phyloP scores from a whole-genome alignment of 2,797 vertebrate species.

The Centropyge bicolor region DNA sequence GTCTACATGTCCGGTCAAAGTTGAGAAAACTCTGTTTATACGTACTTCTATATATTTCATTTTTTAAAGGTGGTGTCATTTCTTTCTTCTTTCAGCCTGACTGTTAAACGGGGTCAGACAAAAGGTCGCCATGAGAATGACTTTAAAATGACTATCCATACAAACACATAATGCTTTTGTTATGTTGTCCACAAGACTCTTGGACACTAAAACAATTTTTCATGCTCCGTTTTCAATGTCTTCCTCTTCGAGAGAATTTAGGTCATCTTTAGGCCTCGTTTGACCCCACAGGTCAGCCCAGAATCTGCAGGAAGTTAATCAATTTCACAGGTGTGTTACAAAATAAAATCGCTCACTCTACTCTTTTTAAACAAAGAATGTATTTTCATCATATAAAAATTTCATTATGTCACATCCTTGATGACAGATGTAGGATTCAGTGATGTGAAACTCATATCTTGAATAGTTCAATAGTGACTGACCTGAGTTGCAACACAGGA shows the following conservation, averaged over 20 bases:
- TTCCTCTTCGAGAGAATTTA: neutral
- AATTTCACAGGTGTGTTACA: neutral
- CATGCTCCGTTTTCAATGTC: conserved; percentile 11
- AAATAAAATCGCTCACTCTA: neutral
- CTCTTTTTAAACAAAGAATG: neutral
- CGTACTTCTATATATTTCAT: neutral
- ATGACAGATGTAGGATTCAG: neutral
- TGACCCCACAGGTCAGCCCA: neutral
- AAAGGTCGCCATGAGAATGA: neutral
- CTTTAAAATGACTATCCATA: conserved; percentile 11
- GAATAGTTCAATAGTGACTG: too few relatives aligned
- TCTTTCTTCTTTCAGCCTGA: too few relatives aligned
- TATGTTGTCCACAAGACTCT: neutral
- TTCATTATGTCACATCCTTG: neutral
- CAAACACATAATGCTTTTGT: neutral
- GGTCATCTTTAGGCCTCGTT: neutral
- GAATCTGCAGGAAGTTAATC: neutral
- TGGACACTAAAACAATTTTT: conserved; percentile 10
- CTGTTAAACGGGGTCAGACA: neutral
- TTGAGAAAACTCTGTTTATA: neutral
- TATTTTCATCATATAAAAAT: neutral
- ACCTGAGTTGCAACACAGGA: neutral
- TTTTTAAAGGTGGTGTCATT: neutral
- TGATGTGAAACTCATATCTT: neutral
- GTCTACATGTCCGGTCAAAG: neutral